A percentile compares a stretch with the other conserved stretches of the same genome.
Conservation (phyloP, 2,113 vertebrate species). For the Chascanopsetta lugubris region DNA sequence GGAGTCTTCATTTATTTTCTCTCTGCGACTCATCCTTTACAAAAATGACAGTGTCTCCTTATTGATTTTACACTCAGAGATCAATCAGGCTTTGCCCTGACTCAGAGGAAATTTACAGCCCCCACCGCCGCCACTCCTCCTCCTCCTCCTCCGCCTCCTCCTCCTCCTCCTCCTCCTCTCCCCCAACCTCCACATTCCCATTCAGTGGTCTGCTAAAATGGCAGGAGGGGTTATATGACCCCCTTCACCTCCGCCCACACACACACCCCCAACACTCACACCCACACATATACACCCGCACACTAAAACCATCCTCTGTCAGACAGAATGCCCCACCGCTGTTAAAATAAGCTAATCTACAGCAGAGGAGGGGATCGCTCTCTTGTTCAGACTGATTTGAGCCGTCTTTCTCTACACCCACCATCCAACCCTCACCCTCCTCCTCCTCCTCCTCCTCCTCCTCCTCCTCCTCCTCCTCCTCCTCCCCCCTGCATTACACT, state of each 20-base stretch:
- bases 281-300: conserved; percentile 46
- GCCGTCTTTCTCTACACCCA: conserved; percentile 72
- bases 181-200: conserved; percentile 53
- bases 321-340: conserved; percentile 85
- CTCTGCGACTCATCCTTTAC: conserved; percentile 96
- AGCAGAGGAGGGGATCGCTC: conserved; percentile 83
- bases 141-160: conserved; percentile 34
- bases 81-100: conserved; percentile 98
- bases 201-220: conserved; percentile 60
- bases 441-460: conserved; percentile 69
- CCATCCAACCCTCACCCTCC: conserved; percentile 72
- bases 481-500: conserved; percentile 75
- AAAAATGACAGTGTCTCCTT: conserved; percentile 99
- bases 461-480: no score
- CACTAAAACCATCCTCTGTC: conserved; percentile 46
- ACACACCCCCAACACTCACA: conserved; percentile 41
- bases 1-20: conserved; percentile 99
- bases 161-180: not conserved
- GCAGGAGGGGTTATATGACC: conserved; percentile 49
- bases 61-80: conserved; percentile 99
- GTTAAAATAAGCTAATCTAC: conserved; percentile 98
- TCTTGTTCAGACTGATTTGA: conserved; percentile 89
- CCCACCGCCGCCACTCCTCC: not conserved
- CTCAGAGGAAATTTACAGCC: conserved; percentile 96
- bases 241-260: conserved; percentile 25